Base-by-base conservation (phyloP, 2,113 vertebrate genomes). In the Delphinapterus leucas region DNA sequence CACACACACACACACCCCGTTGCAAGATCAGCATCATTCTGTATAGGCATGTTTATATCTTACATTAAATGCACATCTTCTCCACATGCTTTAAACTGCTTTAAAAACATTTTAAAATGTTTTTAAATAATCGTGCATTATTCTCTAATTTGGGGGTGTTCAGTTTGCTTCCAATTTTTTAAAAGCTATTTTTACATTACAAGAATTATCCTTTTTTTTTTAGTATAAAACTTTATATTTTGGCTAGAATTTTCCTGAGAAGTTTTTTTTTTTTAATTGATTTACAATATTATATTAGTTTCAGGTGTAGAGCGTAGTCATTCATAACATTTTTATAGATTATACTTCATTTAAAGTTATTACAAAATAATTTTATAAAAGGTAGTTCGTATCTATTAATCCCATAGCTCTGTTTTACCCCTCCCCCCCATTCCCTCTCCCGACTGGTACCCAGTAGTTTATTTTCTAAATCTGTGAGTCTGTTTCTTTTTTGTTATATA, bases 21-120 rank as follows among this genome's bases (percentile, higher is more conserved):
- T 90, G 6, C 8, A 70, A 41, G 41, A 47, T 31, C 18, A 38
- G n/a, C 38, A 44, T 36, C 7, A 8, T 87, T 92, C 55, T 55
- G 0, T 65, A 28, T 11, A 58, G 58, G 33, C 23, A n/a, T 23
- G 68, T 82, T 49, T 73, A 1, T 60, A 26, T 65, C 28, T 20
- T 36, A 77, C 80, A 70, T 60, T 77, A 89, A 79, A 61, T 55
- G 7, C 70, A 20, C 65, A 58, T 93, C 84, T 93, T 95, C 73
- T 95, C 77, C 38, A 55, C 17, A 12, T 89, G 67, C 25, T 89
- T 97, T 63, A 65, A 86, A 70, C n/a, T 82, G 23, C 44, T 67
- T 82, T 68, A 44, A 94, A 71, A 79, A 74, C n/a, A n/a, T 88
- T 71, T 88, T 81, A 53, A 86, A 70, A n/a, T 82, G 23, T 36